Conservation (phyloP, 1,140 invertebrate genomes). For the Maconellicoccus hirsutus region DNA sequence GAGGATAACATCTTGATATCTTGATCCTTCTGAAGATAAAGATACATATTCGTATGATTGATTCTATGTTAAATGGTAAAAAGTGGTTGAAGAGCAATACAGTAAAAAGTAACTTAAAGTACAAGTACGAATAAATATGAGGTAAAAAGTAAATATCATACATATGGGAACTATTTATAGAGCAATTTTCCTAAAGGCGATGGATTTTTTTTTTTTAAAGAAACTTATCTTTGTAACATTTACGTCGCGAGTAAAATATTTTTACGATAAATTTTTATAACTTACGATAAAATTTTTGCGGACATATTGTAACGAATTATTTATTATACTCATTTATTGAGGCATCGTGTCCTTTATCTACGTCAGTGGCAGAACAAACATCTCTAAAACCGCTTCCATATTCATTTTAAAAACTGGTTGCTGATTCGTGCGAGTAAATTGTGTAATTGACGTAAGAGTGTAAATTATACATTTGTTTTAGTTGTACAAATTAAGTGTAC, state of each 20-base stretch:
- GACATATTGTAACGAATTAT: conserved; percentile 9
- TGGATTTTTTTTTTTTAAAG: no score
- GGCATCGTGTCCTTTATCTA: neutral
- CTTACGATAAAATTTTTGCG: conserved; percentile 9
- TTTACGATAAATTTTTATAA: neutral
- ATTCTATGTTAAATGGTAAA: no score
- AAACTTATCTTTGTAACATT: neutral
- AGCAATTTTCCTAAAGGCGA: no score
- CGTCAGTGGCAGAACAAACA: neutral
- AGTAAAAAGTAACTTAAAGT: no score
- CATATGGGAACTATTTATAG: no score
- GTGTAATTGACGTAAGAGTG: conserved; percentile 3
- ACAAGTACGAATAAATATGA: no score
- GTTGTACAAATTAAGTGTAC: neutral
- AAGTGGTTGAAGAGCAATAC: no score
- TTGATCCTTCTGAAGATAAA: no score
- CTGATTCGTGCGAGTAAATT: conserved; percentile 4
- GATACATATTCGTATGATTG: no score
- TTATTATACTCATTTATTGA: neutral
- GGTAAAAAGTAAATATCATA: no score
- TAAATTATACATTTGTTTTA: neutral
- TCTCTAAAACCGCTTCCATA: conserved; percentile 7
- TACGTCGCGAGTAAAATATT: conserved; percentile 3
- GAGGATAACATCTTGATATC: no score
- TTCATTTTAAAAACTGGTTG: neutral